A percentile compares a stretch with the other conserved stretches of the same genome.
Conservation (phyloP, 2,797 vertebrate species). For the Avahi laniger region DNA sequence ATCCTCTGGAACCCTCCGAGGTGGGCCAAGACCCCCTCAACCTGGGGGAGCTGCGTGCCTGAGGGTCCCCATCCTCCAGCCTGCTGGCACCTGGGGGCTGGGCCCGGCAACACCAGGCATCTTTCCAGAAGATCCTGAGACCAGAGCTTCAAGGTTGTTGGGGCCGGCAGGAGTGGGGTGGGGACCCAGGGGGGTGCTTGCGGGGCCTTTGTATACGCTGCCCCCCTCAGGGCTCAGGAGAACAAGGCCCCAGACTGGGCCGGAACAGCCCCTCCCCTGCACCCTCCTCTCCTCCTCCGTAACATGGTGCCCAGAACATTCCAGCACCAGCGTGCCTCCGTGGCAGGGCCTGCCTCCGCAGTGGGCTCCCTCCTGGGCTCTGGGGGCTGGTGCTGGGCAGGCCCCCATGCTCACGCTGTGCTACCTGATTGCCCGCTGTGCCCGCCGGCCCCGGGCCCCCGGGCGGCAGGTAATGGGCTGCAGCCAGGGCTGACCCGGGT, state of each 20-base stretch:
- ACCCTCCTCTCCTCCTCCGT: constrained; percentile 30
- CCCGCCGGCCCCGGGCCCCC: constrained; percentile 51
- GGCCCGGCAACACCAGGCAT: constrained; percentile 72
- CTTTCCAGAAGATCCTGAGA: constrained; percentile 77
- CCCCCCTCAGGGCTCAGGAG: not conserved
- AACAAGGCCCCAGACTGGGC: constrained; percentile 27
- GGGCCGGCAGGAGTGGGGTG: not conserved
- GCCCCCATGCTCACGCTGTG: constrained; percentile 79
- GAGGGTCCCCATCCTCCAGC: not conserved
- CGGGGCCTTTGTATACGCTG: not conserved
- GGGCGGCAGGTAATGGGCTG: constrained; percentile 48
- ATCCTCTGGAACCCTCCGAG: not conserved
- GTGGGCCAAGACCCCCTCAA: not conserved
- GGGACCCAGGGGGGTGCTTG: not conserved
- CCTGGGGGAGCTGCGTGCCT: not conserved
- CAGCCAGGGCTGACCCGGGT: not conserved
- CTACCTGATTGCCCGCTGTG: constrained; percentile 78
- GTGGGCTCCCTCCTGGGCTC: not conserved
- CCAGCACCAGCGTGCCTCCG: not conserved
- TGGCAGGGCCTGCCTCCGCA: not conserved
- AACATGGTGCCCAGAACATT: constrained; percentile 55
- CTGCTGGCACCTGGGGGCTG: constrained; percentile 71
- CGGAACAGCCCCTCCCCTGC: not conserved
- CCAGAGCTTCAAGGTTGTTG: not conserved
- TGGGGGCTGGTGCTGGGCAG: not conserved